Conservation (phyloP, 2,797 vertebrate species). For the Hephaestus fuliginosus region DNA sequence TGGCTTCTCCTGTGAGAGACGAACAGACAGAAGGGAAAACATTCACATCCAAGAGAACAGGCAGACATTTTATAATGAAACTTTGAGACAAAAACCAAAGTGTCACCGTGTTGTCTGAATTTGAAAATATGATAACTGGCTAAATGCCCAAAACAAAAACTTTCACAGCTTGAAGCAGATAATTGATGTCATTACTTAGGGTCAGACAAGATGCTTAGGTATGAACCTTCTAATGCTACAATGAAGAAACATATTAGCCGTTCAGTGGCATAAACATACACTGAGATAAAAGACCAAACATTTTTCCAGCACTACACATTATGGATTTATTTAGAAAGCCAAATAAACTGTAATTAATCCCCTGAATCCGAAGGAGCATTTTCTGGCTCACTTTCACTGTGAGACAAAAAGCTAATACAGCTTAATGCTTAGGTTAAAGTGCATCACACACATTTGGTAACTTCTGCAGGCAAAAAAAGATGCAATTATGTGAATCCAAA, state of each 20-base stretch:
- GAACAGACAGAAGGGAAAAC: slow-evolving; percentile 27
- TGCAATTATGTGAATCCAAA: neutral
- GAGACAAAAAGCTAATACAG: neutral
- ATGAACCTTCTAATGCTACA: slow-evolving; percentile 13
- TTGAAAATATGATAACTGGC: neutral
- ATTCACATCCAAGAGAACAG: neutral
- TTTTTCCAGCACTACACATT: neutral
- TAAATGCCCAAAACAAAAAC: neutral
- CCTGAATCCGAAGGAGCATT: neutral
- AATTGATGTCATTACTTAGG: neutral
- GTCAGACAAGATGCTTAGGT: neutral
- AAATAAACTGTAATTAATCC: neutral
- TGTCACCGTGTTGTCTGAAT: neutral
- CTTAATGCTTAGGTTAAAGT: neutral
- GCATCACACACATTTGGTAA: slow-evolving; percentile 7
- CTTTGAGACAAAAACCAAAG: neutral
- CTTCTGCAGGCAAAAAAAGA: neutral
- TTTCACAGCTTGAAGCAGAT: neutral
- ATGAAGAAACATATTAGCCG: slow-evolving; percentile 8
- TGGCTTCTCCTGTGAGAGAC: slow-evolving; percentile 92
- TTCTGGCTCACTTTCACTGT: neutral
- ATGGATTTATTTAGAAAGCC: neutral
- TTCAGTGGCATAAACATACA: neutral
- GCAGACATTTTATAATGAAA: neutral
- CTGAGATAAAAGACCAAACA: neutral